These are phyloP conservation scores for Eupithecia tripunctaria DNA, from an alignment of 2,888 invertebrate genomes.

Conservation along the genomic window DNA sequence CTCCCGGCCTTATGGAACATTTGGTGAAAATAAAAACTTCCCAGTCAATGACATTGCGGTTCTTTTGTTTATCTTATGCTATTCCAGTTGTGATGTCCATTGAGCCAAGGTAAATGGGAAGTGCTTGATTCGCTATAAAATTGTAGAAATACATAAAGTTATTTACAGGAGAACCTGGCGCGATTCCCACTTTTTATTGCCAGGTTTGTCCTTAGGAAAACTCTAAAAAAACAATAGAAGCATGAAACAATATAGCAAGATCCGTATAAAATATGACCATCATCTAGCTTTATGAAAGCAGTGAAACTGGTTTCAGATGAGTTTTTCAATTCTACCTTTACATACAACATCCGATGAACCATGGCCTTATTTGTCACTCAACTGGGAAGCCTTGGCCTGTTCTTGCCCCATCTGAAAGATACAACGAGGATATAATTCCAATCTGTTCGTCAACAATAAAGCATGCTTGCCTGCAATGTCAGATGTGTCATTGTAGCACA, in stretches of 20 bases:
- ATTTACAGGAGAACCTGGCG: conserved; percentile 15
- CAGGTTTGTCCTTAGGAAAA: not conserved
- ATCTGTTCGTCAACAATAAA: conserved; percentile 58
- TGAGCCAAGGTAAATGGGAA: conserved; percentile 39
- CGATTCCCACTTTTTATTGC: not conserved
- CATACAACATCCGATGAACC: conserved; percentile 30
- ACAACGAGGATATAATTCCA: conserved; percentile 61
- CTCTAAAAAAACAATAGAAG: conserved; percentile 2
- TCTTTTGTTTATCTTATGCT: conserved; percentile 30
- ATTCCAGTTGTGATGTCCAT: conserved; percentile 32
- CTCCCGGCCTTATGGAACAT: conserved; percentile 56
- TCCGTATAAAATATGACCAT: not conserved
- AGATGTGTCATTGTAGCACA: conserved; percentile 50
- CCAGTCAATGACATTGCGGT: conserved; percentile 59
- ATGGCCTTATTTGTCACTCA: conserved; percentile 64
- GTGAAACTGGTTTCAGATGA: not conserved
- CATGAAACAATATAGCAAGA: not conserved
- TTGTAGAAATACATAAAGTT: conserved; percentile 14
- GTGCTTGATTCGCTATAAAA: conserved; percentile 21
- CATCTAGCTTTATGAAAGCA: not conserved
- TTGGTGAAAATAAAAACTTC: conserved; percentile 53
- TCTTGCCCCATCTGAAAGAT: conserved; percentile 59
- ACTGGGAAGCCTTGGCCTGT: conserved; percentile 62
- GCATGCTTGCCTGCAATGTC: conserved; percentile 55
- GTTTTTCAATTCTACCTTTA: not conserved